Evolutionary conservation across 2,888 invertebrate genomes (phyloP).

Genomic region (Catocala fraxini): DNA sequence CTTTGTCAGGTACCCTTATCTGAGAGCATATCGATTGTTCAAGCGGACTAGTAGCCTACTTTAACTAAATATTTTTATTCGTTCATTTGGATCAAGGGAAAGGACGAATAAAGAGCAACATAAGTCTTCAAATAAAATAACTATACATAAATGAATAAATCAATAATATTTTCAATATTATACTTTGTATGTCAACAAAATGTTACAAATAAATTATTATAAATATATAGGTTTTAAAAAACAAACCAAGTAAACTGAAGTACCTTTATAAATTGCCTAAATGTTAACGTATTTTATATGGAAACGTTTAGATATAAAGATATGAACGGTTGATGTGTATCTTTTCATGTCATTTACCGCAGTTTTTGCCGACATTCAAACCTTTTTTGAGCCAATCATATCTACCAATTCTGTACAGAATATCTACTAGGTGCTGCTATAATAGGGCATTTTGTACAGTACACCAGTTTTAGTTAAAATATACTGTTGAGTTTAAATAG

Average conservation of each 20-base stretch:
- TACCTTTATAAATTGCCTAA: too few species aligned
- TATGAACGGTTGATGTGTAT: neutral
- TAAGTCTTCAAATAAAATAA: neutral
- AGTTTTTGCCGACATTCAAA: slow-evolving; percentile 1
- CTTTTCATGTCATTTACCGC: neutral
- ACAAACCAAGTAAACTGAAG: too few species aligned
- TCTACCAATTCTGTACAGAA: too few species aligned
- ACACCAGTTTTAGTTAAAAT: too few species aligned
- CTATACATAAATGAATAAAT: too few species aligned
- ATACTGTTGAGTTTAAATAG: too few species aligned
- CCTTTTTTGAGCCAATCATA: slow-evolving; percentile 4
- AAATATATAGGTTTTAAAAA: too few species aligned
- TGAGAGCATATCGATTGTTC: slow-evolving; percentile 6
- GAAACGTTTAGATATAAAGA: neutral
- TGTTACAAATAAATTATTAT: too few species aligned
- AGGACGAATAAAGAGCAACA: slow-evolving; percentile 3
- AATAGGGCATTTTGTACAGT: too few species aligned
- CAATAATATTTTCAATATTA: too few species aligned
- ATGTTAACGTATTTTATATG: neutral
- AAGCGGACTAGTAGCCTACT: neutral
- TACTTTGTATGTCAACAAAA: too few species aligned
- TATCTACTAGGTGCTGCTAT: too few species aligned
- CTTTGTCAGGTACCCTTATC: slow-evolving; percentile 5
- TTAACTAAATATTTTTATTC: slow-evolving; percentile 4
- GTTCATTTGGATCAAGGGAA: slow-evolving; percentile 14